Percentiles rank a stretch among this genome's conserved stretches.
phyloP scores from a whole-genome alignment of 1,140 invertebrate genomes.

The Neotoxoptera formosana region DNA sequence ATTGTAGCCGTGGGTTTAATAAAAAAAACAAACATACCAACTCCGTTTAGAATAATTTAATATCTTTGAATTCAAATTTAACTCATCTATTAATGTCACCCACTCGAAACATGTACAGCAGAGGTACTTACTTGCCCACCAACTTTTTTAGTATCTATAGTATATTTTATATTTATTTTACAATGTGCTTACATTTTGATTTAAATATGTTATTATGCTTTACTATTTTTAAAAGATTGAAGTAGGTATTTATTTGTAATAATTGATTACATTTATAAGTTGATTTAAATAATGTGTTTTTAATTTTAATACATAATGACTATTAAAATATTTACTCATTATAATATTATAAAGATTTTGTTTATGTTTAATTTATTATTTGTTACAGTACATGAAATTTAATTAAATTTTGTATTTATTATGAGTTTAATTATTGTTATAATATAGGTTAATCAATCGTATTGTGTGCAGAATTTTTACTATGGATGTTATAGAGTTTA shows the following conservation, averaged over 20 bases:
- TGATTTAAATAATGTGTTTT: not conserved
- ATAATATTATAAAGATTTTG: not conserved
- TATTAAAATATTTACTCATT: not conserved
- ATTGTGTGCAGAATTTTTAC: not conserved
- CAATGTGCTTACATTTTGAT: not conserved
- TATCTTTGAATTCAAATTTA: no score
- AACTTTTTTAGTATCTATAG: not conserved
- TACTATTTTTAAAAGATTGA: not conserved
- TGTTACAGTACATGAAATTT: not conserved
- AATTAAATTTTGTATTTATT: not conserved
- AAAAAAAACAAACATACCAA: no score
- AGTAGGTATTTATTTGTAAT: not conserved
- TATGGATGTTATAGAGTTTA: not conserved
- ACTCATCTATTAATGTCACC: no score
- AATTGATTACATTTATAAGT: not conserved
- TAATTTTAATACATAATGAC: not conserved
- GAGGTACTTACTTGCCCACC: no score
- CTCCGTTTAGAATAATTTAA: no score
- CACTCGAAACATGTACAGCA: no score
- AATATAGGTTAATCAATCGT: not conserved
- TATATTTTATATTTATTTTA: not conserved
- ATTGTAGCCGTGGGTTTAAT: no score
- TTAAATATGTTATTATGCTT: not conserved
- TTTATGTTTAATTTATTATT: not conserved
- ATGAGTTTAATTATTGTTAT: not conserved